Conservation (phyloP, 2,113 vertebrate genomes). For the Rhegmatorhina hoffmannsi region DNA sequence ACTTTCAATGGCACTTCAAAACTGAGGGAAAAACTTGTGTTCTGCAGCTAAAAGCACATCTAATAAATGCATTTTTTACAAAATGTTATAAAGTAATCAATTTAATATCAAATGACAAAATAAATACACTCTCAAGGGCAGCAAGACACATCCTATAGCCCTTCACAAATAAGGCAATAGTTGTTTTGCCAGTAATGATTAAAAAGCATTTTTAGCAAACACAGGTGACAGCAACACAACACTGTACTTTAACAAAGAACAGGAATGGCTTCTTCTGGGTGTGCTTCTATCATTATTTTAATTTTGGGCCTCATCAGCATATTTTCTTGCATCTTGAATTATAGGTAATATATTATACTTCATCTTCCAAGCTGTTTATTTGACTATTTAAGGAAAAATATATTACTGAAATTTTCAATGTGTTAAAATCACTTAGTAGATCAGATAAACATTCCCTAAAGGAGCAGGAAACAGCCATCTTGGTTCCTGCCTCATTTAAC, state of each 20-base stretch:
- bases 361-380: conserved; percentile 15
- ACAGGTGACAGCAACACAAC: neutral
- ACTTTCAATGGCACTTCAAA: neutral
- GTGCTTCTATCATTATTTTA: conserved; percentile 15
- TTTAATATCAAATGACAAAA: neutral
- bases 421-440: neutral
- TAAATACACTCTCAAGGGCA: neutral
- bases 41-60: neutral
- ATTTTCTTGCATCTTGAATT: conserved; percentile 20
- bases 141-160: neutral
- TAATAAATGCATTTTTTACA: neutral
- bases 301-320: conserved; percentile 33
- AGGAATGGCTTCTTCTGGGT: neutral
- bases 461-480: neutral
- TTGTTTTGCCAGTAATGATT: neutral
- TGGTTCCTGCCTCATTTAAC: neutral
- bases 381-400: neutral
- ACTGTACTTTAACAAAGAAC: conserved; percentile 33
- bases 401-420: neutral
- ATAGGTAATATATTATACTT: neutral
- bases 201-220: neutral
- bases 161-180: neutral
- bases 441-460: conserved; percentile 11
- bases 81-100: neutral
- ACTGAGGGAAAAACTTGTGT: neutral